Percentiles rank a stretch among this genome's conserved stretches.
phyloP scores from a whole-genome alignment of 2,797 vertebrate genomes.

The Oophaga sylvatica region DNA sequence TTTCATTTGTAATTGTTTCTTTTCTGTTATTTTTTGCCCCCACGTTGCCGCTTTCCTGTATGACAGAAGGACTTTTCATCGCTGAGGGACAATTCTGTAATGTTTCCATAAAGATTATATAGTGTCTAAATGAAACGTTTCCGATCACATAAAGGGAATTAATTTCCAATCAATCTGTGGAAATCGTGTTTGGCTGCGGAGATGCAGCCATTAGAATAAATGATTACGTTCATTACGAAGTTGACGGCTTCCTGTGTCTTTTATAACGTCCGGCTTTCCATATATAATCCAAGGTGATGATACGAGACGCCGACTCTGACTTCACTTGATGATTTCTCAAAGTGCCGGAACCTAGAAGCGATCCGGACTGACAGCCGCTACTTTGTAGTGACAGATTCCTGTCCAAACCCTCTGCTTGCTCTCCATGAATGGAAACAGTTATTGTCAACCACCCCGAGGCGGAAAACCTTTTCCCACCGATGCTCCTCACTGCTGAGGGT shows the following conservation, averaged over 20 bases:
- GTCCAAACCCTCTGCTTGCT: too few relatives aligned
- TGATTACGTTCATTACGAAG: constrained; percentile 16
- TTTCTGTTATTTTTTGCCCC: background rate
- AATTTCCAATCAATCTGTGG: constrained; percentile 23
- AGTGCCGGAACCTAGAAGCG: background rate
- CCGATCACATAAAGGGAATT: constrained; percentile 4
- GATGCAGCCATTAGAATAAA: background rate
- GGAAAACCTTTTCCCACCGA: too few relatives aligned
- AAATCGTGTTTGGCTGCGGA: background rate
- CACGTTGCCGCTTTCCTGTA: background rate
- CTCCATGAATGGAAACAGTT: too few relatives aligned
- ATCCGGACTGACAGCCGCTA: too few relatives aligned
- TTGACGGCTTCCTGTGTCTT: background rate
- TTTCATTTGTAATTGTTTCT: background rate
- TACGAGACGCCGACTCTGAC: too few relatives aligned
- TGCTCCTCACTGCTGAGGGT: too few relatives aligned
- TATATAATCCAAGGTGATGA: background rate
- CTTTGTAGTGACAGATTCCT: too few relatives aligned
- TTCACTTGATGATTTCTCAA: background rate
- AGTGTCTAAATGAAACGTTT: background rate
- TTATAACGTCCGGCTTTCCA: background rate
- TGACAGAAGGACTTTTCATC: background rate
- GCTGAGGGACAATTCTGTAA: background rate
- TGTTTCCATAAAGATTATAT: background rate
- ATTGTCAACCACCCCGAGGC: too few relatives aligned